Evolutionary conservation across 1,140 invertebrate species (phyloP), one percentile per base, ranked within the genome.

Genomic region (Aplysia californica): DNA sequence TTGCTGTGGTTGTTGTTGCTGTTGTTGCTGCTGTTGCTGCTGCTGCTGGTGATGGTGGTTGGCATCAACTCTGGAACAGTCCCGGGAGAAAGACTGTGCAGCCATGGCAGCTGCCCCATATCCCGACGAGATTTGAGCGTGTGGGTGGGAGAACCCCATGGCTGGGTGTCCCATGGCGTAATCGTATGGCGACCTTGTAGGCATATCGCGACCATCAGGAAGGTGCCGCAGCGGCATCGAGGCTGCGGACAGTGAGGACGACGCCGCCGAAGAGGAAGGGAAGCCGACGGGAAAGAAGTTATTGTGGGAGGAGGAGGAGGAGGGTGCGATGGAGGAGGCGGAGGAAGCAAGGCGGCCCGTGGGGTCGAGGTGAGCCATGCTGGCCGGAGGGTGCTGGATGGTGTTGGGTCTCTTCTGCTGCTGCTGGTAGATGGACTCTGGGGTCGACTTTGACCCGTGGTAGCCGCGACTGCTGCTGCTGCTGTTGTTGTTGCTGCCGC

Each of bases 21-120:
- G 72, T 35, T 41, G 36, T 20, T 2, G 26, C 44, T 75, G 59
- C 50, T 55, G 66, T 61, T 75, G 66, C 59, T 79, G 74, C 38
- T 75, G 80, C 38, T 73, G 75, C 44, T 79, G 69, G 18, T 76
- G 76, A 58, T 41, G 75, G 41, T 76, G 71, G 36, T 64, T 69
- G 67, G 70, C 23, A 66, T 64, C 70, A 3, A 72, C 55, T 33
- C 70, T 59, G 58, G 70, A 55, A 61, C 70, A 72, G 44, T 72
- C 70, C 23, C 70, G 29, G 3, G 70, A n/a, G 41, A 72, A 72
- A 38, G 55, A 61, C n/a, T n/a, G n/a, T n/a, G n/a, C n/a, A n/a
- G n/a, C n/a, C n/a, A n/a, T n/a, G 1, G 70, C 4, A 72, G 59
- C 55, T 59, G 70, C 39, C 38, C 70, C 70, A 61, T 72, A 72